Percentiles rank a stretch among this genome's conserved stretches.
Evolutionary conservation across 2,888 invertebrate species (phyloP).

Genomic region (Pomacea canaliculata): DNA sequence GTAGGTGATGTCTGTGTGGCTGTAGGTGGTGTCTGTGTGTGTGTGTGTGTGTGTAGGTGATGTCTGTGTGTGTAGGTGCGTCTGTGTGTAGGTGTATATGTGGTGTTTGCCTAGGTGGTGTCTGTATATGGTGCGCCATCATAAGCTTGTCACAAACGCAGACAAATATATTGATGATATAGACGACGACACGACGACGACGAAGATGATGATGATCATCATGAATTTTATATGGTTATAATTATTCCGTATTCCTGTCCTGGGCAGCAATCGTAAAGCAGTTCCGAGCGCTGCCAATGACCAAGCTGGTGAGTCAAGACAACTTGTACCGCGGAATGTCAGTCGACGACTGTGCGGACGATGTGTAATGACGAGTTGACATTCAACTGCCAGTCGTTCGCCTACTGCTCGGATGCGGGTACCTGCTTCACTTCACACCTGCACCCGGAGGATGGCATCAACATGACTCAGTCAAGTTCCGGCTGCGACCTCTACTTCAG

Average conservation of each 20-base stretch:
- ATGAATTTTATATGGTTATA: background rate
- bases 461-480: slow-evolving; percentile 31
- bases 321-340: slow-evolving; percentile 44
- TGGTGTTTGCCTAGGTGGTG: no score
- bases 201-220: no score
- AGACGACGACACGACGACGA: no score
- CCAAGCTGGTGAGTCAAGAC: slow-evolving; percentile 43
- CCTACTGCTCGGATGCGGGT: slow-evolving; percentile 48
- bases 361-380: slow-evolving; percentile 42
- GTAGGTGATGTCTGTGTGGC: no score
- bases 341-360: slow-evolving; percentile 52
- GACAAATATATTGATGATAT: no score
- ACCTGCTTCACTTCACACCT: slow-evolving; percentile 34
- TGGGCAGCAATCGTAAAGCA: slow-evolving; percentile 34
- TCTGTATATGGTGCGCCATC: no score
- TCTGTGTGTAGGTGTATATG: no score
- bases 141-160: no score
- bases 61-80: no score
- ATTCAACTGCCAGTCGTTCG: slow-evolving; percentile 54
- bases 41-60: no score
- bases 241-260: background rate
- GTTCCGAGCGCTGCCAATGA: slow-evolving; percentile 42
- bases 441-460: slow-evolving; percentile 47
- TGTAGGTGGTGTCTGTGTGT: no score
- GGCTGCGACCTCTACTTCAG: slow-evolving; percentile 50